Evolutionary conservation across 2,888 invertebrate species (phyloP).

Genomic region (Escarpia spicata): DNA sequence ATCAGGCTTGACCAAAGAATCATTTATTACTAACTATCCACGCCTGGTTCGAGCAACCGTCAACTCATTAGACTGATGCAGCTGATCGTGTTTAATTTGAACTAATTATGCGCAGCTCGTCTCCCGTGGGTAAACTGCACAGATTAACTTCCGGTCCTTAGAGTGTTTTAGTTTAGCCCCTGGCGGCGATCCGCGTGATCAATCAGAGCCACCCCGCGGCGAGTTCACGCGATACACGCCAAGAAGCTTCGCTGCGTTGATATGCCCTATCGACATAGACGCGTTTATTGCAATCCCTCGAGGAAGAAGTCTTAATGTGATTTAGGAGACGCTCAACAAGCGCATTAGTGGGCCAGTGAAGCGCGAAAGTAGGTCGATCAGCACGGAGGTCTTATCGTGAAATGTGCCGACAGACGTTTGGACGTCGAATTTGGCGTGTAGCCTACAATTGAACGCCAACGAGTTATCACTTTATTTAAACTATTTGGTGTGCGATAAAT

Average conservation of each 20-base stretch:
- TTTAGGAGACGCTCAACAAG: background rate
- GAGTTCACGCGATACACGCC: background rate
- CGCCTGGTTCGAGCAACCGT: background rate
- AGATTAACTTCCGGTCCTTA: background rate
- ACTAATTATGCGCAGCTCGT: background rate
- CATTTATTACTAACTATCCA: background rate
- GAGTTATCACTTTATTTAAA: background rate
- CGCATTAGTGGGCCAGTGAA: background rate
- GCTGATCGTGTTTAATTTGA: background rate
- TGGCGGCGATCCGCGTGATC: background rate
- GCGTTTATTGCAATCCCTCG: background rate
- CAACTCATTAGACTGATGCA: background rate
- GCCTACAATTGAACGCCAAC: background rate
- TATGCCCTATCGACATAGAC: background rate
- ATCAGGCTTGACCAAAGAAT: background rate
- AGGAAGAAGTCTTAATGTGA: conserved; percentile 10
- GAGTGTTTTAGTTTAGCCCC: background rate
- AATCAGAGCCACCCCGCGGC: background rate
- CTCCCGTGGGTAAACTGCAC: background rate
- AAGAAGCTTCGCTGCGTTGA: background rate
- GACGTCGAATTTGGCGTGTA: background rate
- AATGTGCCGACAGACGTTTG: background rate
- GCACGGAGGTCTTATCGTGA: background rate
- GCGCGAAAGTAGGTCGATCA: background rate
- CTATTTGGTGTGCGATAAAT: background rate